Evolutionary conservation across 1,140 invertebrate species (phyloP).

Genomic region (Temnothorax nylanderi): DNA sequence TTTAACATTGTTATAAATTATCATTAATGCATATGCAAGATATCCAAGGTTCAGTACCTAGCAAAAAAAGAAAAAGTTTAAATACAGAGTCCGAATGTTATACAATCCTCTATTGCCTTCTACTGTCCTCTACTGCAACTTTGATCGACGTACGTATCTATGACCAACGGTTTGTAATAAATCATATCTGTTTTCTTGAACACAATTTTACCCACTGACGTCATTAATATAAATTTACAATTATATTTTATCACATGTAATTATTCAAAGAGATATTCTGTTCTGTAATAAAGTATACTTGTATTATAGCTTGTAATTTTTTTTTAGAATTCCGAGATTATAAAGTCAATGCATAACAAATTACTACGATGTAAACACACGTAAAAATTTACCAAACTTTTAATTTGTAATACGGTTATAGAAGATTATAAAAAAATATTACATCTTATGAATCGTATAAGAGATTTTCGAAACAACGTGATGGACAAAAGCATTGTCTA

Average conservation of each 20-base stretch:
- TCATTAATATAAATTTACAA: neutral
- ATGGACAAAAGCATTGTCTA: neutral
- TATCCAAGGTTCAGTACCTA: neutral
- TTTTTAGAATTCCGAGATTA: neutral
- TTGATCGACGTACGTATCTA: neutral
- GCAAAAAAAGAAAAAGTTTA: neutral
- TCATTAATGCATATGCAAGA: conserved; percentile 6
- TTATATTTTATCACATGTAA: neutral
- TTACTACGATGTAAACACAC: neutral
- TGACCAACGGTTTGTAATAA: neutral
- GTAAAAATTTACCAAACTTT: neutral
- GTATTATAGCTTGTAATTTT: too few relatives aligned
- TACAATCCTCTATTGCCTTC: neutral
- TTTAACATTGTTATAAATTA: conserved; percentile 30
- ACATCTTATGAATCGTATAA: neutral
- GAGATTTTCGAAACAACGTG: neutral
- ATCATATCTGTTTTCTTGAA: neutral
- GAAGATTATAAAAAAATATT: neutral
- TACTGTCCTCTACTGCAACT: neutral
- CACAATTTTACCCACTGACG: neutral
- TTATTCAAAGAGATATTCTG: neutral
- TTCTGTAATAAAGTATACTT: conserved; percentile 8
- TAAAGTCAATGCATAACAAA: neutral
- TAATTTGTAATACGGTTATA: neutral
- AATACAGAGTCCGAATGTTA: conserved; percentile 12